Evolutionary conservation across 2,113 vertebrate genomes (phyloP).

Genomic region (Neogobius melanostomus): DNA sequence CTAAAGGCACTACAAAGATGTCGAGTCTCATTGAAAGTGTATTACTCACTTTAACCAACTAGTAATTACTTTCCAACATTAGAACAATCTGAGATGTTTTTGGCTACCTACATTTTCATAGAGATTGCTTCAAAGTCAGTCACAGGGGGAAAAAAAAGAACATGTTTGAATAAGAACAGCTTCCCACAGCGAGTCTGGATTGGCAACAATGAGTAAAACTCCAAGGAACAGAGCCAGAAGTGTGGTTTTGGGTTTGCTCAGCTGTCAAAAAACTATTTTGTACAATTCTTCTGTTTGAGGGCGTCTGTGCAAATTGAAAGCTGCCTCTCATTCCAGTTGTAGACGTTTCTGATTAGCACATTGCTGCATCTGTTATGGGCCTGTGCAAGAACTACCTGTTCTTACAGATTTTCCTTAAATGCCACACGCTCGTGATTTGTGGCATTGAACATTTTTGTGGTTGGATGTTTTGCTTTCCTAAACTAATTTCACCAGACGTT

Average conservation of each 20-base stretch:
- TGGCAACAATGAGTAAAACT: background rate
- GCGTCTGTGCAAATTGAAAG: background rate
- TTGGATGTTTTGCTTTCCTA: background rate
- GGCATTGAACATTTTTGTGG: slow-evolving; percentile 1
- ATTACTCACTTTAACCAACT: slow-evolving; percentile 4
- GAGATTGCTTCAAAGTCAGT: background rate
- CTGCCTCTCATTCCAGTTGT: slow-evolving; percentile 1
- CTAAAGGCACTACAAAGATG: background rate
- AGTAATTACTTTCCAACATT: slow-evolving; percentile 2
- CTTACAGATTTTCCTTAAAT: slow-evolving; percentile 8
- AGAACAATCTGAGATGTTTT: background rate
- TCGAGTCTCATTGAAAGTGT: background rate
- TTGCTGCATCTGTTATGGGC: slow-evolving; percentile 4
- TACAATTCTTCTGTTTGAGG: background rate
- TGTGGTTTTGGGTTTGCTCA: background rate
- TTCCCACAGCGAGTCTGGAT: background rate
- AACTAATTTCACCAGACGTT: slow-evolving; percentile 6
- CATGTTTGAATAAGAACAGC: slow-evolving; percentile 2
- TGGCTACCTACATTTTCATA: slow-evolving; percentile 7
- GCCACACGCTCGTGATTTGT: slow-evolving; percentile 1
- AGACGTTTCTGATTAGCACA: slow-evolving; percentile 8
- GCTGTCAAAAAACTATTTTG: background rate
- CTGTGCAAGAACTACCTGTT: slow-evolving; percentile 10
- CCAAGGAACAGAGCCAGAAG: background rate
- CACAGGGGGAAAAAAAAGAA: background rate